Conservation (phyloP, 2,888 invertebrate genomes). For the Cryptosula pallasiana region DNA sequence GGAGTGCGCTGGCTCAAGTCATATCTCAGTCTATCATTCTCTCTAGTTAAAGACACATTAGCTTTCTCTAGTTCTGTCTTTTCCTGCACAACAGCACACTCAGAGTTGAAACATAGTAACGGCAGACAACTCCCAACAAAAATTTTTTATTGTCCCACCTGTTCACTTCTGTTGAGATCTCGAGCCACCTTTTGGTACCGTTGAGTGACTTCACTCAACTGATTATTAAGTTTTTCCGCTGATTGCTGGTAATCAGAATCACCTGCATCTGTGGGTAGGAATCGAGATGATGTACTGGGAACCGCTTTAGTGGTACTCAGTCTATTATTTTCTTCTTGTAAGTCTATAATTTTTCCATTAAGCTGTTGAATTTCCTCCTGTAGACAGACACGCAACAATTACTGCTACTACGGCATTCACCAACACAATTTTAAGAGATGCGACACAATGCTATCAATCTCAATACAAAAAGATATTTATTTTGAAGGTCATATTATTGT, state of each 20-base stretch:
- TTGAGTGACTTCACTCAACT: not conserved
- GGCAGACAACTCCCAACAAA: too few relatives aligned
- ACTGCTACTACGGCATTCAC: too few relatives aligned
- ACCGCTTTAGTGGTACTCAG: not conserved
- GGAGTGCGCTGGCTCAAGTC: constrained; percentile 18
- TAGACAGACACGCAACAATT: too few relatives aligned
- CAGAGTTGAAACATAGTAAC: too few relatives aligned
- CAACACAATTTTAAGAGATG: too few relatives aligned
- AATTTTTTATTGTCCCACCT: too few relatives aligned
- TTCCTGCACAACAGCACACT: too few relatives aligned
- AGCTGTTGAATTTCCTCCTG: constrained; percentile 42
- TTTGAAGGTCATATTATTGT: too few relatives aligned
- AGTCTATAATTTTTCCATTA: constrained; percentile 32
- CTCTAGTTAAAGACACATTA: constrained; percentile 39
- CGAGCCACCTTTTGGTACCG: not conserved
- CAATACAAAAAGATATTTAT: too few relatives aligned
- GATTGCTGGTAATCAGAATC: not conserved
- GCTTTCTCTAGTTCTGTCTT: constrained; percentile 42
- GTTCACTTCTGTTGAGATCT: not conserved
- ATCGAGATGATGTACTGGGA: not conserved
- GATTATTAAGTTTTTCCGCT: too few relatives aligned
- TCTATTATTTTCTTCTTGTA: constrained; percentile 35
- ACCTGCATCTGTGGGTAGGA: not conserved
- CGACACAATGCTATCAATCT: too few relatives aligned
- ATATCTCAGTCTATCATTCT: constrained; percentile 38